Base-by-base conservation (phyloP, 2,113 vertebrate species). In the Otolemur garnettii region DNA sequence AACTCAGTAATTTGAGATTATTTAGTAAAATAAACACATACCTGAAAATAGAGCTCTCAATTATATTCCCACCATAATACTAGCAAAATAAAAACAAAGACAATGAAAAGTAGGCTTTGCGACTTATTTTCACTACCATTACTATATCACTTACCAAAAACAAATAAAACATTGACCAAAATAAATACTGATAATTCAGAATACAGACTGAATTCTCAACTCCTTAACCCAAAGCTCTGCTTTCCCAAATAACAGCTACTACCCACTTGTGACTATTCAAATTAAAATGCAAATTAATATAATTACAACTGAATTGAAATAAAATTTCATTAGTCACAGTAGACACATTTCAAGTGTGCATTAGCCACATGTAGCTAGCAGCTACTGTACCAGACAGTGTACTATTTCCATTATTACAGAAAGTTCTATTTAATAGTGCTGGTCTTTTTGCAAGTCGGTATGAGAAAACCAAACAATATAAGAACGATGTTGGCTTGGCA, bases 1-100 rank as follows among this genome's bases (percentile, higher is more conserved):
- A 85, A 95, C 45, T 93, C 33, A 96, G 35, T 24, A 94, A 92
- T 59, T 71, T n/a, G 5, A 92, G 21, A 72, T 93, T 96, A 91
- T 87, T 35, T 96, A 91, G 15, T 42, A 64, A 57, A 86, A 60
- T n/a, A 92, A 93, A 89, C 5, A 87, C 9, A 59, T 59, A 83
- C 5, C 64, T 96, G 59, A 93, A 95, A 90, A 60, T 19, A 95
- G 33, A 92, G 22, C n/a, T 90, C 42, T 90, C 21, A 95, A 77
- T 80, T 30, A 95, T 55, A 95, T 5, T 78, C 14, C 71, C 45
- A 38, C 30, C 35, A 78, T 24, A 88, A 81, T 35, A 81, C 28
- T 93, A 85, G 50, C 82, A 85, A 72, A 77, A 89, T 22, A 86
- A 45, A 50, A 82, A 75, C 19, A 90, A 75, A 86, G 19, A 94